A percentile compares a stretch with the other conserved stretches of the same genome.
Conservation (phyloP, 2,888 invertebrate species). For the Ceramica pisi region DNA sequence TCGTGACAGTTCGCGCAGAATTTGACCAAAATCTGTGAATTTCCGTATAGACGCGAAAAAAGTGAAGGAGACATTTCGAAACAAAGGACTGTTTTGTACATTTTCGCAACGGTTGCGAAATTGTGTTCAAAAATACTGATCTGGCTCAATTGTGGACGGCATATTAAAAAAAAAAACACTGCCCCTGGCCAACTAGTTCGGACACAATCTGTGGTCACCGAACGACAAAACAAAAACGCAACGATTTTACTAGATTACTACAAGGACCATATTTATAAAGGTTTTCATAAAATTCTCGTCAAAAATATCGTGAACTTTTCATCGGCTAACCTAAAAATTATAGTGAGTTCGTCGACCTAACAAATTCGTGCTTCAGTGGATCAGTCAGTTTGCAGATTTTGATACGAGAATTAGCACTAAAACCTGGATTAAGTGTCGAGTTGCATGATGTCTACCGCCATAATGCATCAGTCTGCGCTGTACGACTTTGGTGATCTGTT, state of each 20-base stretch:
- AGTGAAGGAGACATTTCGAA: conserved; percentile 88
- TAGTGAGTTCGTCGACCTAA: conserved; percentile 86
- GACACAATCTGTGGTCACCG: conserved; percentile 87
- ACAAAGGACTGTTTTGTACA: conserved; percentile 91
- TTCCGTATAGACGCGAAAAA: conserved; percentile 90
- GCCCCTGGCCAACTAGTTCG: conserved; percentile 88
- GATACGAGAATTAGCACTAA: conserved; percentile 76
- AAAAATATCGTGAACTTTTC: conserved; percentile 81
- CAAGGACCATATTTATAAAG: conserved; percentile 80
- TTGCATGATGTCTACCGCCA: conserved; percentile 94
- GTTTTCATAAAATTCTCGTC: conserved; percentile 85
- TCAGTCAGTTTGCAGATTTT: conserved; percentile 83
- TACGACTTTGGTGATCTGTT: conserved; percentile 94
- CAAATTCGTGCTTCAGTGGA: conserved; percentile 87
- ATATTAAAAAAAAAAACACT: conserved; percentile 76
- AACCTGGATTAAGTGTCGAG: conserved; percentile 88
- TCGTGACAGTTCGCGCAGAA: conserved; percentile 88
- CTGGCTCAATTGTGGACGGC: conserved; percentile 81
- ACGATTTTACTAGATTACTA: conserved; percentile 82
- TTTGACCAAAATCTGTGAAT: conserved; percentile 87
- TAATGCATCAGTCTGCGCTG: conserved; percentile 94
- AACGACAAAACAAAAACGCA: conserved; percentile 88
- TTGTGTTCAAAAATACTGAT: conserved; percentile 89
- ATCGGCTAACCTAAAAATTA: conserved; percentile 82
- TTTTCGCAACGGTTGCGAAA: conserved; percentile 90